These are phyloP conservation scores for Oxytorus armatus DNA, from an alignment of 2,888 invertebrate genomes.

Conservation along the genomic window DNA sequence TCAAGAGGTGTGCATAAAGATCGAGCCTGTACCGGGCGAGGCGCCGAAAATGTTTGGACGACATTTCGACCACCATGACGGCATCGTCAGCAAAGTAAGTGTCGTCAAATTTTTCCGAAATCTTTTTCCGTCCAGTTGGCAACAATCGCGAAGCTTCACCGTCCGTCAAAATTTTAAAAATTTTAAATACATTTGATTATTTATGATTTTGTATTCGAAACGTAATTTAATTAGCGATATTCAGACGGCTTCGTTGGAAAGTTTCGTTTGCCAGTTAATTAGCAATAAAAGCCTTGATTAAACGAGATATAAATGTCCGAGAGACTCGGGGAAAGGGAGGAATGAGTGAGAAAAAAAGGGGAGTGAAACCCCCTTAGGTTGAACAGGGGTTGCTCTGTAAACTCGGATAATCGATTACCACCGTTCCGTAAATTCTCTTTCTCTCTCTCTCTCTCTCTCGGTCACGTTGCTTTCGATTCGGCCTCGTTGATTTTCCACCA, in stretches of 20 bases:
- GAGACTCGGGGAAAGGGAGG: conserved; percentile 6
- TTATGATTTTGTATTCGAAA: too few species aligned
- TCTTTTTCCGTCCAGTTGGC: too few species aligned
- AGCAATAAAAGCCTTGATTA: conserved; percentile 1
- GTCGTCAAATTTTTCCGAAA: background rate
- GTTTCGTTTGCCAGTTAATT: too few species aligned
- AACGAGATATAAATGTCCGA: conserved; percentile 16
- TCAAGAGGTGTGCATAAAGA: conserved; percentile 98
- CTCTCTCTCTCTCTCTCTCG: conserved; percentile 36
- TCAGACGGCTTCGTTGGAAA: too few species aligned
- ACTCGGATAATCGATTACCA: conserved; percentile 62
- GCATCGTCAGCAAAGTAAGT: conserved; percentile 96
- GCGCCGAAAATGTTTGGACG: conserved; percentile 99
- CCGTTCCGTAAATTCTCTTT: conserved; percentile 53
- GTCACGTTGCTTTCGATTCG: conserved; percentile 53
- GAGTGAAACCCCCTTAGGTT: conserved; percentile 29
- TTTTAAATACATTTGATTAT: too few species aligned
- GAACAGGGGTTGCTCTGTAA: conserved; percentile 57
- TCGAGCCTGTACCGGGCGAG: conserved; percentile 98
- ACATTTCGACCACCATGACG: conserved; percentile 98
- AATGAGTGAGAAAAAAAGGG: conserved; percentile 30
- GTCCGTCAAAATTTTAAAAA: too few species aligned
- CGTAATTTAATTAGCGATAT: too few species aligned
- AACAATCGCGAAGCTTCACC: too few species aligned
- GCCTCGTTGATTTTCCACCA: conserved; percentile 70